Base-by-base conservation (phyloP, 2,888 invertebrate species). In the Melipona bicolor region DNA sequence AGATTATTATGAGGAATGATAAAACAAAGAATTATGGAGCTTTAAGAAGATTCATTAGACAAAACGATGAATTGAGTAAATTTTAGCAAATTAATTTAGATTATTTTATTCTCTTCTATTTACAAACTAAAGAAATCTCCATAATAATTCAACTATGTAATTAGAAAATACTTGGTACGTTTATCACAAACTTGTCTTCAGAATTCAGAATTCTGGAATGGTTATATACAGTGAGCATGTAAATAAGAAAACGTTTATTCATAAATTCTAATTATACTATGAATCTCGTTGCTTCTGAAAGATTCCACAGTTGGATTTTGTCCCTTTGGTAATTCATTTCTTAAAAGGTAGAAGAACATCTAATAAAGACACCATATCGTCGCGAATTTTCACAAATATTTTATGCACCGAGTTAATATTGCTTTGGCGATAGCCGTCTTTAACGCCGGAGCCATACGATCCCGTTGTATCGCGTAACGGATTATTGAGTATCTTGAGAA, bases 401-500 rank as follows among this genome's bases (percentile, higher is more conserved):
- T 43, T 15, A 19, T 61, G 54, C 49, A 49, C 52, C 27, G 32
- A 9, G n/a, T 21, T n/a, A 59, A 49, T n/a, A 24, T 13, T 2
- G 15, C 15, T 32, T 19, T 4, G 52, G 21, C 80, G 43, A 65
- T 65, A 59, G 59, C 52, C 56, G 24, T 62, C 24, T 64, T 71
- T 43, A 75, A 62, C 71, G 11, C 36, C 17, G 24, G 24, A 73
- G 84, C 65, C 32, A 79, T 68, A 70, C 65, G 81, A 84, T 84
- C 76, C 84, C 76, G 80, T 74, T 81, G 85, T 78, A 81, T 86
- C 85, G 79, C 52, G 21, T 84, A 86, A 86, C 85, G 85, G 85
- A 79, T 81, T 81, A 65, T 71, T 50, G 84, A 62, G 81, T 81
- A 79, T 77, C 81, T 67, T 59, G 76, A 74, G 85, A 84, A 84